phyloP scores from a whole-genome alignment of 2,797 vertebrate genomes.

The Emydoidea blandingii region DNA sequence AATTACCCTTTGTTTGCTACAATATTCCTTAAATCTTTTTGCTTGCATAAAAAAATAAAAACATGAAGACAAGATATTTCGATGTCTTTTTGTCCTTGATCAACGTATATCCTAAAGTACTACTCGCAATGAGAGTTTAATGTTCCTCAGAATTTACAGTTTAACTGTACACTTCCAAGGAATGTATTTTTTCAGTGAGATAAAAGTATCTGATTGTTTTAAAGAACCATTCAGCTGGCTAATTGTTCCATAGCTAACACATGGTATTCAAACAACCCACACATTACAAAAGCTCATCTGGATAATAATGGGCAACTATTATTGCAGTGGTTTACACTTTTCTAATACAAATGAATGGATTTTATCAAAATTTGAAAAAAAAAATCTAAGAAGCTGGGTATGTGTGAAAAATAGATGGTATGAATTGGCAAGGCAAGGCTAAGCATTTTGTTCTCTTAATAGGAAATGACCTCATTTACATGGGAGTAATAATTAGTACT shows the following conservation, averaged over 20 bases:
- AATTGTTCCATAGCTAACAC: constrained; percentile 92
- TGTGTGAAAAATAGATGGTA: constrained; percentile 90
- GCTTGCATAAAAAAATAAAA: constrained; percentile 85
- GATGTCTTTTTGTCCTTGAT: constrained; percentile 92
- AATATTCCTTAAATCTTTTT: constrained; percentile 92
- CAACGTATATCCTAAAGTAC: constrained; percentile 85
- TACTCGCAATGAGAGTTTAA: constrained; percentile 70
- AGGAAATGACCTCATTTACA: constrained; percentile 91
- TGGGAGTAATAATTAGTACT: constrained; percentile 91
- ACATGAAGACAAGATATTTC: constrained; percentile 85
- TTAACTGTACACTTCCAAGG: constrained; percentile 83
- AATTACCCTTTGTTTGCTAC: constrained; percentile 99
- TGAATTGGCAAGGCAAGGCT: constrained; percentile 88
- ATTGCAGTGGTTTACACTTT: constrained; percentile 88
- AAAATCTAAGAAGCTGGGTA: constrained; percentile 86
- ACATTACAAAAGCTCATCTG: constrained; percentile 91
- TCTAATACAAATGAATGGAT: constrained; percentile 91
- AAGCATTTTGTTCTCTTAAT: constrained; percentile 90
- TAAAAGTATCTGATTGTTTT: constrained; percentile 94
- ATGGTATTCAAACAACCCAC: constrained; percentile 91
- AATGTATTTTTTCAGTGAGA: constrained; percentile 86
- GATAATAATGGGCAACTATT: constrained; percentile 89
- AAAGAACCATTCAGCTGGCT: constrained; percentile 92
- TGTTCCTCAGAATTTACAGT: constrained; percentile 81
- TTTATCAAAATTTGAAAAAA: constrained; percentile 85